A percentile compares a stretch with the other conserved stretches of the same genome.
These are phyloP conservation scores for Pecten maximus DNA, from an alignment of 2,888 invertebrate genomes.

Conservation along the genomic window DNA sequence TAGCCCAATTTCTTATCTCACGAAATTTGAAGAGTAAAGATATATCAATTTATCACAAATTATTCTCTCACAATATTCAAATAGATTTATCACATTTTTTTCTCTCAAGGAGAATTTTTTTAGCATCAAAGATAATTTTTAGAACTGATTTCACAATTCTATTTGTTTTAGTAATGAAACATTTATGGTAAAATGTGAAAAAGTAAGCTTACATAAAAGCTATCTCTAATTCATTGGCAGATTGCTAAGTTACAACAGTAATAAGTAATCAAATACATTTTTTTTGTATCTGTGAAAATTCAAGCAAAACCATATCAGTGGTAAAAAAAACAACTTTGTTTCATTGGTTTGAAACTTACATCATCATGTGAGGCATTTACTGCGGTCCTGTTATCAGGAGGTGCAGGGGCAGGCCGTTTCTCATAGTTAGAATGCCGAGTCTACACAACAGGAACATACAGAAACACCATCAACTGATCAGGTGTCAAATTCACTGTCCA, in stretches of 20 bases:
- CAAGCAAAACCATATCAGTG: background rate
- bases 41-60: too few relatives aligned
- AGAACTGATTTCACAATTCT: too few relatives aligned
- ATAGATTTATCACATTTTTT: too few relatives aligned
- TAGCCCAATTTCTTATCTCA: too few relatives aligned
- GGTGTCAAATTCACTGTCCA: too few relatives aligned
- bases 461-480: background rate
- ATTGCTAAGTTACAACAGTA: too few relatives aligned
- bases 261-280: background rate
- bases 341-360: background rate
- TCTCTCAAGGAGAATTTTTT: too few relatives aligned
- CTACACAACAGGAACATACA: conserved; percentile 38
- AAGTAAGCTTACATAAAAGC: background rate
- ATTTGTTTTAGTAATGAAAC: too few relatives aligned
- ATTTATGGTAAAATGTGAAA: background rate
- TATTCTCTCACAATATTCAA: too few relatives aligned
- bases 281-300: background rate
- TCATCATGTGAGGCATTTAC: background rate
- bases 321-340: background rate
- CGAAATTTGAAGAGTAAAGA: too few relatives aligned
- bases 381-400: conserved; percentile 36
- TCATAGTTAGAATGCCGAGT: conserved; percentile 37
- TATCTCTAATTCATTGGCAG: background rate
- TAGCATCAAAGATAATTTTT: too few relatives aligned
- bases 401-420: conserved; percentile 47